Base-by-base conservation (phyloP, 2,113 vertebrate genomes). In the Melanocharis versteri region DNA sequence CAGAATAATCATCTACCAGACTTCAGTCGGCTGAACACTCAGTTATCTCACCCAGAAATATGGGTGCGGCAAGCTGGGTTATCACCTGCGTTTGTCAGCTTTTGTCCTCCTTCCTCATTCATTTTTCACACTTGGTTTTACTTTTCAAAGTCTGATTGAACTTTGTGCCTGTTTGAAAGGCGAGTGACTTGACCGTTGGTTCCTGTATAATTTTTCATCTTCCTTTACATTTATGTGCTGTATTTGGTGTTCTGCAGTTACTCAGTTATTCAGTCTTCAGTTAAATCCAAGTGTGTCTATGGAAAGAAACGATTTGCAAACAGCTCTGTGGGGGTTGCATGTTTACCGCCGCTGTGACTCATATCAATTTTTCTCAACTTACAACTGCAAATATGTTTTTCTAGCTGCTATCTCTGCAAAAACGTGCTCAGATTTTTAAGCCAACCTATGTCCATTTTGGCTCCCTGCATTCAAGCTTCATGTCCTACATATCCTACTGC, bases 331-430 rank as follows among this genome's bases (percentile, higher is more conserved):
- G 84, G 89, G 22, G n/a, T 65, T 96, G 57, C 45, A 9, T 72
- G 45, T 93, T 89, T 96, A 93, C 79, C 95, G 84, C 70, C 42
- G 9, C 82, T 61, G 31, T 92, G 87, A 94, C 75, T 96, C 84
- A 73, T 68, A 87, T 5, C 37, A 87, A 50, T 87, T 96, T 89
- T 93, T 54, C 84, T 91, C 78, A 85, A 42, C 27, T 91, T 96
- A 65, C 14, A 66, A 73, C 75, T 83, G 65, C 58, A 93, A 77
- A 58, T 89, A 44, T 10, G 9, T 44, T 83, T 96, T 79, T 80
- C 47, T 90, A 68, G 66, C 81, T 85, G 47, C 48, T 80, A 44
- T 39, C 54, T 91, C 84, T 88, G 50, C 28, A 77, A 57, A 94
- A 82, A 39, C 1, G 2, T 45, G 60, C 48, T 82, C 40, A 45